Base-by-base conservation (phyloP, 2,888 invertebrate species). In the Epicampocera succincta region DNA sequence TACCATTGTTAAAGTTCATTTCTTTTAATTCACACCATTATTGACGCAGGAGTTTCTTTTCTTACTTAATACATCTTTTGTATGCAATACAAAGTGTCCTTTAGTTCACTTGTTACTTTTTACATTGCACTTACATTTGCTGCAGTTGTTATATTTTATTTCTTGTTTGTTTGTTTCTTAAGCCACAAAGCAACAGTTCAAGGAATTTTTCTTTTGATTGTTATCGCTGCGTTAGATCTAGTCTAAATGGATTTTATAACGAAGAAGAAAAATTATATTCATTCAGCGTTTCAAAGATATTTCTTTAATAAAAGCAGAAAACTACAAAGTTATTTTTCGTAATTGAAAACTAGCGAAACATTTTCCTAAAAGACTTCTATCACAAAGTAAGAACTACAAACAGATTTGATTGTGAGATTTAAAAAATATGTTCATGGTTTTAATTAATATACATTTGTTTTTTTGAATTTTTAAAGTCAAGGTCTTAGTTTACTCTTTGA, bases 131-230 rank as follows among this genome's bases (percentile, higher is more conserved):
- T 21, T 15, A 8, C 11, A 52, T 54, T 6, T 54, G 54, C 38
- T 33, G 63, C 63, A 63, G 44, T 33, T 33, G 42, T 52, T 17
- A n/a, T n/a, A 42, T n/a, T n/a, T n/a, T n/a, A n/a, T n/a, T n/a
- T n/a, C n/a, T n/a, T n/a, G n/a, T n/a, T n/a, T n/a, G n/a, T n/a
- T n/a, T n/a, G n/a, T n/a, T 40, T 52, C 11, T 48, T 63, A n/a
- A 33, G 12, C 15, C n/a, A 38, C 15, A 21, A 54, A 46, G 33
- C 29, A 60, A 63, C 44, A 54, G 29, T 63, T 63, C 52, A 61
- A 73, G 61, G 54, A 63, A 63, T 63, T 58, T 40, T 38, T 25
- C 48, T 48, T 71, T 60, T 60, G 46, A 25, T 52, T 68, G 25
- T 25, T 15, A 68, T 50, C 3, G n/a, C 50, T 58, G 19, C 60